Evolutionary conservation across 1,140 invertebrate species (phyloP), one percentile per base, ranked within the genome.

Genomic region (Ladona fulva): DNA sequence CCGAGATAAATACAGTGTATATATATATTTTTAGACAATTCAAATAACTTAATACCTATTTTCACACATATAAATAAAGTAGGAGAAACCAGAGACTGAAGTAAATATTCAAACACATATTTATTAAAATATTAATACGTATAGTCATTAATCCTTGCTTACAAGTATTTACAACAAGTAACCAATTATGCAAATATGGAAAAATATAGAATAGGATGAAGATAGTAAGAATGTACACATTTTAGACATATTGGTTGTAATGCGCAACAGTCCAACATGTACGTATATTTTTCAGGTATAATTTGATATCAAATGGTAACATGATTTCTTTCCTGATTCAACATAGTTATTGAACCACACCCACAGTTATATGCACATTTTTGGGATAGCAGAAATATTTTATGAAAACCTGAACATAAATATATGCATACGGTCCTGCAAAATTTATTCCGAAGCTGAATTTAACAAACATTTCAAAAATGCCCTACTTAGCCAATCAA

Each of bases 51-150:
- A 66, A 66, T 19, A 6, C 3, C 52, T 66, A 66, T 19, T 66
- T 3, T 12, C 52, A 66, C n/a, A 22, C n/a, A 16, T 12, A 66
- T 8, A 37, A 37, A 37, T 37, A 66, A 16, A 66, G 52, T 66
- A 66, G 52, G 52, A 66, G 52, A 66, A 66, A 66, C 52, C 52
- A 66, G 52, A 66, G 52, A 66, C 52, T 66, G 14, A 66, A 66
- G 52, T 66, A 66, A 66, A 66, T 66, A 66, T 66, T 66, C 52
- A 66, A 66, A 66, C 52, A 66, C 52, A 66, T 66, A 66, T 66
- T 66, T 66, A 66, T 66, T 66, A 66, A 66, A 66, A 66, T 66
- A 66, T 66, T 66, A 66, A 66, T 66, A 66, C 52, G 52, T 66
- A 66, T 66, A 66, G 52, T 66, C 52, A 66, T 66, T 66, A 66